phyloP scores from a whole-genome alignment of 2,113 vertebrate genomes.

The Melierax canorus region DNA sequence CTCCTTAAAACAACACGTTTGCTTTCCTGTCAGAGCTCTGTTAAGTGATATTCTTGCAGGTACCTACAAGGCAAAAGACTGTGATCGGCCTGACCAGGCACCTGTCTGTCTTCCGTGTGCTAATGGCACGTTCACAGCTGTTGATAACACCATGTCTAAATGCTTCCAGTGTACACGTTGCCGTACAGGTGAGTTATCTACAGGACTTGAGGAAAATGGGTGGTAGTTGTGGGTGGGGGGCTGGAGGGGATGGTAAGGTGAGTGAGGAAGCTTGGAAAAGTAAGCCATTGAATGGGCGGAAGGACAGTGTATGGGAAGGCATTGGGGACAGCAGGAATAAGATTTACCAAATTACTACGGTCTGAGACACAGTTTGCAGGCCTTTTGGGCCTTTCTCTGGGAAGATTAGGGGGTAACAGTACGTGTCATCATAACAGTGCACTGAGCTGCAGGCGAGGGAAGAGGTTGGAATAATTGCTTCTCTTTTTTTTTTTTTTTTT shows the following conservation, averaged over 20 bases:
- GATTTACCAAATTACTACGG: background rate
- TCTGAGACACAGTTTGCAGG: background rate
- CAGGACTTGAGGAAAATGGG: background rate
- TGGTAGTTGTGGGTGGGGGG: background rate
- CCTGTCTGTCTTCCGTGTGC: background rate
- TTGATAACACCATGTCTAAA: constrained; percentile 28
- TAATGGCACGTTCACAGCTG: constrained; percentile 10
- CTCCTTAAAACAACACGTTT: fast-evolving
- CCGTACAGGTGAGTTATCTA: background rate
- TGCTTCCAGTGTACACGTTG: constrained; percentile 28
- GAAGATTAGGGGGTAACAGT: background rate
- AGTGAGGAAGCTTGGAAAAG: background rate
- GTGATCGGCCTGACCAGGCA: background rate
- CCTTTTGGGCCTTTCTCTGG: background rate
- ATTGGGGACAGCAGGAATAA: background rate
- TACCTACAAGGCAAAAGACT: constrained; percentile 58
- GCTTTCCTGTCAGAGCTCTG: background rate
- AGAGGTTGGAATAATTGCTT: background rate
- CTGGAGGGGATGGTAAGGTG: background rate
- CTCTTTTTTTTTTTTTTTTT: background rate
- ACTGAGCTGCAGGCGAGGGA: background rate
- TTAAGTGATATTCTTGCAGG: constrained; percentile 28
- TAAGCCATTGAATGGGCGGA: background rate
- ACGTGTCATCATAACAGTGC: background rate
- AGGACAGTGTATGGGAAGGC: background rate